phyloP scores from a whole-genome alignment of 2,113 vertebrate species.

The Gymnogyps californianus region DNA sequence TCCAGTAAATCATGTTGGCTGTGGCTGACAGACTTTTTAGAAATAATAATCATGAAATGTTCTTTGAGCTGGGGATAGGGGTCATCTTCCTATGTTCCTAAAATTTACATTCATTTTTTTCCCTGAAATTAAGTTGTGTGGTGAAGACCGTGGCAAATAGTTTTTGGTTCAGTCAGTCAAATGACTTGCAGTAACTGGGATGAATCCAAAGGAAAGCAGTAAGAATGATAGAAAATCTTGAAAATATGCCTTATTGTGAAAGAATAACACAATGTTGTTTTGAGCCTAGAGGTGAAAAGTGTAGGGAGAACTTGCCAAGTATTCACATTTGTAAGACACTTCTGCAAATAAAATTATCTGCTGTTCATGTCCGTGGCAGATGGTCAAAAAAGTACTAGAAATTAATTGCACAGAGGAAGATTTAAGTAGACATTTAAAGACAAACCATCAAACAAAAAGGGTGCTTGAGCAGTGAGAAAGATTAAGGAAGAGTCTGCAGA shows the following conservation, averaged over 20 bases:
- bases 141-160: neutral
- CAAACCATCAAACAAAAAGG: neutral
- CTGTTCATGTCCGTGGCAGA: neutral
- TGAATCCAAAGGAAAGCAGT: neutral
- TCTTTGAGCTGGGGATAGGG: neutral
- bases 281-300: neutral
- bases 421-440: neutral
- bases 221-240: neutral
- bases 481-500: neutral
- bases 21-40: neutral
- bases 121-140: neutral
- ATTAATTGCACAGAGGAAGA: neutral
- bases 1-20: neutral
- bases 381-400: neutral
- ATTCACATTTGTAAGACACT: neutral
- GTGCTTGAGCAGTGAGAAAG: neutral
- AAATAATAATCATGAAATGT: neutral
- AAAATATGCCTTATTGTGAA: neutral
- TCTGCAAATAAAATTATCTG: neutral
- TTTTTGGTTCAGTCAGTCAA: neutral
- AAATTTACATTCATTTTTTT: neutral
- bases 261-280: neutral
- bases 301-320: neutral
- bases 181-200: neutral
- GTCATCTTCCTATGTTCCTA: neutral